phyloP scores from a whole-genome alignment of 2,888 invertebrate species.

The Seladonia tumulorum region DNA sequence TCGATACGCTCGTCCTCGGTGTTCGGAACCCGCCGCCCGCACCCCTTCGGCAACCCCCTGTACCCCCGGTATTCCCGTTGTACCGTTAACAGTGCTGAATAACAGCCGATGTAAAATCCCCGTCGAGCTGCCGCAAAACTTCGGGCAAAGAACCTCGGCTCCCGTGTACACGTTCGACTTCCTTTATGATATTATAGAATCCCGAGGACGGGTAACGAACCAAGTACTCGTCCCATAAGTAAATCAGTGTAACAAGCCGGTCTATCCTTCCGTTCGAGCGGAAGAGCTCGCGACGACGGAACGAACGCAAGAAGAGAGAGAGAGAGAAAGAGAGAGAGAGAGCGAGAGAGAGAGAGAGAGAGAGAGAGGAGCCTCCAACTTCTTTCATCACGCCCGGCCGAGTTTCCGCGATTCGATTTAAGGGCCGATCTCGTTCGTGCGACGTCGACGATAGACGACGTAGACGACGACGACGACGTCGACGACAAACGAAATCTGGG shows the following conservation, averaged over 20 bases:
- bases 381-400: slow-evolving; percentile 67
- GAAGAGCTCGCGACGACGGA: slow-evolving; percentile 61
- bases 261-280: slow-evolving; percentile 67
- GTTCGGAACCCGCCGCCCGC: neutral
- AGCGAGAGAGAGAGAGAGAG: no score
- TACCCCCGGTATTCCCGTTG: neutral
- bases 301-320: slow-evolving; percentile 61
- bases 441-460: slow-evolving; percentile 24
- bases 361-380: slow-evolving; percentile 51
- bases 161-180: slow-evolving; percentile 47
- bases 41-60: neutral
- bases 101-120: slow-evolving; percentile 46
- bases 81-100: slow-evolving; percentile 31
- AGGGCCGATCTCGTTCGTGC: slow-evolving; percentile 63
- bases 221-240: slow-evolving; percentile 69
- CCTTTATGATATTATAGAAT: slow-evolving; percentile 67
- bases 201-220: slow-evolving; percentile 70
- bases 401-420: slow-evolving; percentile 68
- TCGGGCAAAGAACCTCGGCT: slow-evolving; percentile 19
- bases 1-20: slow-evolving; percentile 52
- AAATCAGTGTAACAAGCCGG: slow-evolving; percentile 74
- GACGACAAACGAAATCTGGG: slow-evolving; percentile 52
- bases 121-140: slow-evolving; percentile 47
- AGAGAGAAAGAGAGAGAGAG: no score
- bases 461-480: slow-evolving; percentile 51